phyloP scores from a whole-genome alignment of 2,797 vertebrate species.

The Sebastes minor region DNA sequence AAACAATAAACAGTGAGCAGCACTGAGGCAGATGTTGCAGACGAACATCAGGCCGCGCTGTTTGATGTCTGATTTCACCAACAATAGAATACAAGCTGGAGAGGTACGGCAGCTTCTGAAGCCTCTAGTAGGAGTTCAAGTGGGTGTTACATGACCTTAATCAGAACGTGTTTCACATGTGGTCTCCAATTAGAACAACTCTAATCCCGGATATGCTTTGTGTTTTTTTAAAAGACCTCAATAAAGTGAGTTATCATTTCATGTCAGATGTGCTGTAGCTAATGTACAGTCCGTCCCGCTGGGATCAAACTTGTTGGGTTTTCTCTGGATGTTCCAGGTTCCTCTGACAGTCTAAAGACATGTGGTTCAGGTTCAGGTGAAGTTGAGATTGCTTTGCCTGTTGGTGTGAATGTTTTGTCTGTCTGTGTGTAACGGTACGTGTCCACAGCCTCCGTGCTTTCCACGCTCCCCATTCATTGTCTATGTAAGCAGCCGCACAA shows the following conservation, averaged over 20 bases:
- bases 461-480: no score
- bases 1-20: slow-evolving; percentile 78
- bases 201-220: background rate
- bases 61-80: slow-evolving; percentile 71
- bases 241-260: background rate
- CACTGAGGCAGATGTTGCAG: slow-evolving; percentile 71
- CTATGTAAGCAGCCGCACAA: no score
- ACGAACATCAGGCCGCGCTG: slow-evolving; percentile 51
- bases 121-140: slow-evolving; percentile 8
- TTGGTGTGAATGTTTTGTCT: no score
- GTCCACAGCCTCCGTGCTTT: no score
- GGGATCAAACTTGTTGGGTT: no score
- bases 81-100: slow-evolving; percentile 46
- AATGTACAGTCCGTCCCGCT: no score
- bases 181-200: background rate
- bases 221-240: no score
- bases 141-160: background rate
- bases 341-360: no score
- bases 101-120: slow-evolving; percentile 57
- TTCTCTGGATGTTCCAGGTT: no score
- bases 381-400: no score
- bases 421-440: no score
- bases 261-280: background rate
- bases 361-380: no score
- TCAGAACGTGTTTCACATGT: background rate